Evolutionary conservation across 2,113 vertebrate genomes (phyloP), one percentile per base, ranked within the genome.

Genomic region (Arizona elegans): DNA sequence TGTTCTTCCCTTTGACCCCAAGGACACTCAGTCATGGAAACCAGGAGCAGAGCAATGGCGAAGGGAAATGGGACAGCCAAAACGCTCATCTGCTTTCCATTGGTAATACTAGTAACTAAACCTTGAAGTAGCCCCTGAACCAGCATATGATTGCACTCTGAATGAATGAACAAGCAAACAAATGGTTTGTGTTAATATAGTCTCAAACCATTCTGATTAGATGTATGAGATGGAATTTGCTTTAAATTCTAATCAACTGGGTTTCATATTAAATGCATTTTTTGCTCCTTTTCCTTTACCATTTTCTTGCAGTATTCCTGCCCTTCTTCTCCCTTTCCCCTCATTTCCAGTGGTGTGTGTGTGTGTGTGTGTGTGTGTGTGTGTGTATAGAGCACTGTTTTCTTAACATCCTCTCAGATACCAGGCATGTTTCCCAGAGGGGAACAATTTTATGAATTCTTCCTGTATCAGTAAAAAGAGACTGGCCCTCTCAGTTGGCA

Each of bases 131-230:
- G 47, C 47, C 17, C 59, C 26, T 53, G 26, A 70, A 47, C 8
- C 7, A 8, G 43, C 47, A 29, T 89, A 89, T 8, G 38, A 62
- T 47, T 47, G 10, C 17, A 33, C 19, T 47, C 24, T 47, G 8
- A 96, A 97, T 96, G 96, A 38, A 81, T 38, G 8, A 81, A 38
- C 33, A 81, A 43, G 19, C 33, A 43, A 19, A 81, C 17, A 81
- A 81, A 81, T 43, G 19, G 17, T 17, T 81, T 81, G 33, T 43
- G 33, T 43, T 97, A 96, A 97, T 97, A 96, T 96, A 93, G 96
- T 97, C 95, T 94, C 96, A 96, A 97, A 97, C 96, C 95, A 95
- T 98, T 97, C 97, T 95, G 97, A 98, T 98, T 96, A 97, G 97
- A 97, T 13, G 43, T 93, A 96, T 96, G 97, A 96, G 96, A 96